Conservation (phyloP, 2,113 vertebrate genomes). For the Cinclus cinclus region DNA sequence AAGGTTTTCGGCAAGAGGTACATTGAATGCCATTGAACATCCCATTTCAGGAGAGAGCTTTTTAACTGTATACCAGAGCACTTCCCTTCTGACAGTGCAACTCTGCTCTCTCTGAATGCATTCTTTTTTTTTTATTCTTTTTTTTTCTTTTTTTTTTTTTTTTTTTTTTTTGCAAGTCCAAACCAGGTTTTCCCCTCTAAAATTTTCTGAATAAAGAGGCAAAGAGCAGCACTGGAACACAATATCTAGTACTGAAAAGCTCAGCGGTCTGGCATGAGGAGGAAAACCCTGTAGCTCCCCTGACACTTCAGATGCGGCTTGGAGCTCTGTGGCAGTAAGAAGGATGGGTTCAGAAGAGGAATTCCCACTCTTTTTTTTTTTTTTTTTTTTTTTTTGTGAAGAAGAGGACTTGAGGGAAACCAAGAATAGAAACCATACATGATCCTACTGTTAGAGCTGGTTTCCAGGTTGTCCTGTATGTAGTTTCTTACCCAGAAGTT, state of each 20-base stretch:
- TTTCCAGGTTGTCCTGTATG: background rate
- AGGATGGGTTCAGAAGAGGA: background rate
- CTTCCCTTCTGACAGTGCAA: background rate
- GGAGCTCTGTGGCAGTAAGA: background rate
- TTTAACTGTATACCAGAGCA: background rate
- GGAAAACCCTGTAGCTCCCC: background rate
- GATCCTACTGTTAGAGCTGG: background rate
- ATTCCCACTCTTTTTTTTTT: background rate
- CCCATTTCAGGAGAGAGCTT: background rate
- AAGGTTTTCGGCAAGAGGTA: background rate
- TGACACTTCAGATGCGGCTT: background rate
- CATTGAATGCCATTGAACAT: background rate
- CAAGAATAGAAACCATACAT: background rate
- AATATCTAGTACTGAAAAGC: background rate
- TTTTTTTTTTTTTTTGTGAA: background rate
- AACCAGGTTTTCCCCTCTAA: background rate
- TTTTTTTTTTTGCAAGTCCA: background rate
- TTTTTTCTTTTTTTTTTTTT: background rate
- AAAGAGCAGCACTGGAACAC: background rate
- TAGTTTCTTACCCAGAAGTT: background rate
- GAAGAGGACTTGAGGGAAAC: background rate
- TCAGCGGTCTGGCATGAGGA: background rate
- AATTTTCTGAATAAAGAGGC: background rate
- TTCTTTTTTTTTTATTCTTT: background rate
- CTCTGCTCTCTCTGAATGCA: background rate